Evolutionary conservation across 2,797 vertebrate species (phyloP).

Genomic region (Arremon brunneinucha): DNA sequence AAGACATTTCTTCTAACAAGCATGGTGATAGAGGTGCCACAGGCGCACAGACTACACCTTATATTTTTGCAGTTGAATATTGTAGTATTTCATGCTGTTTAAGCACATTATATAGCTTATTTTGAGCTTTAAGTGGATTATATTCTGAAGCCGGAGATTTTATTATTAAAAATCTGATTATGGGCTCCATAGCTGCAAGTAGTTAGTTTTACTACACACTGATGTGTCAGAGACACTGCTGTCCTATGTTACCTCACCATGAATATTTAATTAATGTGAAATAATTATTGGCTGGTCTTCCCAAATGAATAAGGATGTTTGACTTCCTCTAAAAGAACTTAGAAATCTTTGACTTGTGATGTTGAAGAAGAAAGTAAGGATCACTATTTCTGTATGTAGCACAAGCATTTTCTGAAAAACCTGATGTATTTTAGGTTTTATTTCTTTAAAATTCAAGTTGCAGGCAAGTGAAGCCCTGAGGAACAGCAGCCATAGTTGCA

Average conservation of each 20-base stretch:
- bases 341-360: not conserved
- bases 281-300: not conserved
- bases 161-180: not conserved
- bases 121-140: not conserved
- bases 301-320: not conserved
- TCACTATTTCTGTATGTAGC: not conserved
- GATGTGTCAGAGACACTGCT: not conserved
- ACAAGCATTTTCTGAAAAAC: not conserved
- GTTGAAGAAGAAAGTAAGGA: not conserved
- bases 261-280: not conserved
- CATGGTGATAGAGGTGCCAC: not conserved
- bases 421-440: not conserved
- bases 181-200: not conserved
- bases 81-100: not conserved
- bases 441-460: conserved; percentile 75
- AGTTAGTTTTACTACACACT: not conserved
- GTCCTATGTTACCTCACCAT: not conserved
- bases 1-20: not conserved
- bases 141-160: not conserved
- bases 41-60: not conserved
- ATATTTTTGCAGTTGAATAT: not conserved
- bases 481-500: conserved; percentile 90
- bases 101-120: not conserved
- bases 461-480: conserved; percentile 93
- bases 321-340: not conserved